These are phyloP conservation scores for Subacronicta megacephala DNA, from an alignment of 2,888 invertebrate species.

Conservation along the genomic window DNA sequence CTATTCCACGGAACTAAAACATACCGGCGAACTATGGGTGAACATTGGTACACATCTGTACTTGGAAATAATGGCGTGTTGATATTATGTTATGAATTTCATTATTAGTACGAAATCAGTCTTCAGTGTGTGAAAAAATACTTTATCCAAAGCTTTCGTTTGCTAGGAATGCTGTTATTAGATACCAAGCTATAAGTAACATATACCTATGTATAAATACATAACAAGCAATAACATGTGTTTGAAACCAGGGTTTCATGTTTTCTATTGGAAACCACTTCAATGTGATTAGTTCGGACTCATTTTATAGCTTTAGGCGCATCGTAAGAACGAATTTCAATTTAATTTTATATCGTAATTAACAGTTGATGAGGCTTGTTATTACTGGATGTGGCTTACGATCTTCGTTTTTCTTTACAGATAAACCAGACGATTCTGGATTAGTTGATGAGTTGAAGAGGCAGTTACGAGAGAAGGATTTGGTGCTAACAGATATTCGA, in stretches of 20 bases:
- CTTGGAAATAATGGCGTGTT: too few species aligned
- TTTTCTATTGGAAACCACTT: slow-evolving; percentile 31
- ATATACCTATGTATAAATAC: too few species aligned
- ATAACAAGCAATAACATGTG: neutral
- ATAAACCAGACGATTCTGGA: slow-evolving; percentile 84
- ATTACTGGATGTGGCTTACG: slow-evolving; percentile 40
- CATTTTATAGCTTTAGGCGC: slow-evolving; percentile 28
- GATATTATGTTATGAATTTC: too few species aligned
- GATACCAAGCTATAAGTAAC: too few species aligned
- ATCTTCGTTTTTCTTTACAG: slow-evolving; percentile 68
- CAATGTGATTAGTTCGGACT: slow-evolving; percentile 1
- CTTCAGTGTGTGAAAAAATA: too few species aligned
- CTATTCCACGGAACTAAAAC: too few species aligned
- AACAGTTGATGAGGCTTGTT: slow-evolving; percentile 12
- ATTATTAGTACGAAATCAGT: too few species aligned
- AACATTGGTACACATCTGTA: too few species aligned
- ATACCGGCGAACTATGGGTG: too few species aligned
- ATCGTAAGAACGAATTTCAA: slow-evolving; percentile 22
- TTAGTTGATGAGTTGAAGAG: slow-evolving; percentile 95
- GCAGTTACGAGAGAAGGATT: slow-evolving; percentile 98
- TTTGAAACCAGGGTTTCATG: slow-evolving; percentile 1
- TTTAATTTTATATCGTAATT: slow-evolving; percentile 38
- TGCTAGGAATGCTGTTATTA: neutral
- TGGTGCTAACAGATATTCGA: slow-evolving; percentile 98
- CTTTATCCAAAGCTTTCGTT: too few species aligned